Conservation (phyloP, 2,113 vertebrate genomes). For the Labeo catla region DNA sequence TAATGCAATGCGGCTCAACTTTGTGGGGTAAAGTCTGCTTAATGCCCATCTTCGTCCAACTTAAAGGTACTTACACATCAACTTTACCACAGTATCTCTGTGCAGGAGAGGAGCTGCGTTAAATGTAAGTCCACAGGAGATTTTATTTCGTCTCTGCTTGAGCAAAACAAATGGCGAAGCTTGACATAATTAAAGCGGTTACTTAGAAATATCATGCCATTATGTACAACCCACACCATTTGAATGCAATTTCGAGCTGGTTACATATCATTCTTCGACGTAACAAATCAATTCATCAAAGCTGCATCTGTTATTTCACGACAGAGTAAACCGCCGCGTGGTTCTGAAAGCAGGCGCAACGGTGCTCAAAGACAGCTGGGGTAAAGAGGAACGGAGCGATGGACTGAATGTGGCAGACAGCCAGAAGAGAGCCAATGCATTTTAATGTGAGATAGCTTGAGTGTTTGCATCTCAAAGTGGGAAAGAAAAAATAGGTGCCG, state of each 20-base stretch:
- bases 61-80: conserved; percentile 37
- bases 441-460: conserved; percentile 22
- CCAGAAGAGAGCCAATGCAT: conserved; percentile 38
- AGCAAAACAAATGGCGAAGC: not conserved
- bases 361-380: conserved; percentile 34
- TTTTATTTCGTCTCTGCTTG: not conserved
- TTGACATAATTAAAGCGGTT: not conserved
- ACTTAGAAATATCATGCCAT: not conserved
- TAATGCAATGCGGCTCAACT: conserved; percentile 32
- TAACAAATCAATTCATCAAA: conserved; percentile 41
- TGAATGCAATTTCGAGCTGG: not conserved
- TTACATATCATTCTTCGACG: not conserved
- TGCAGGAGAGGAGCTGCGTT: not conserved
- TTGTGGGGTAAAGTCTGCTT: conserved; percentile 33
- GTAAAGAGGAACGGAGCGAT: conserved; percentile 43
- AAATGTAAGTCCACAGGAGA: not conserved
- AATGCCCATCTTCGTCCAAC: not conserved
- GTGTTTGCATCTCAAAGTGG: not conserved
- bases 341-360: conserved; percentile 45
- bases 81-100: not conserved
- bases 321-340: conserved; percentile 41
- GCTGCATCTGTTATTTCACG: conserved; percentile 42
- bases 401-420: conserved; percentile 42
- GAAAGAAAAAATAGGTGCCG: not conserved
- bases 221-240: not conserved